A percentile compares a stretch with the other conserved stretches of the same genome.
phyloP scores from a whole-genome alignment of 2,113 vertebrate species.

The Nannospalax galili region DNA sequence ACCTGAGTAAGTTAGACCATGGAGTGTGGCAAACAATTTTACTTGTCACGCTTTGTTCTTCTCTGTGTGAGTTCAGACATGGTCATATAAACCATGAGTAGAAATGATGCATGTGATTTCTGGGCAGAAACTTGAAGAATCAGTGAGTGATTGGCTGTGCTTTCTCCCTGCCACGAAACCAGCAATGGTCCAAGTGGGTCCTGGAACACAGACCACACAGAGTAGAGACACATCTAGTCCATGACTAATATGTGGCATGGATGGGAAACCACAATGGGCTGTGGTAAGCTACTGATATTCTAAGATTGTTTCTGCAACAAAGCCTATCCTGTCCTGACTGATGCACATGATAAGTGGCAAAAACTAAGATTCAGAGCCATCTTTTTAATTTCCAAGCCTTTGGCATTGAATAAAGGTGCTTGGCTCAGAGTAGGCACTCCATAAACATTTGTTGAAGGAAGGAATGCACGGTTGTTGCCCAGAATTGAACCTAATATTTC shows the following conservation, averaged over 20 bases:
- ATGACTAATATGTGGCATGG: neutral
- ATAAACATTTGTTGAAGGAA: constrained; percentile 64
- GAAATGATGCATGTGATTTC: neutral
- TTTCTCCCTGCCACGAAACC: neutral
- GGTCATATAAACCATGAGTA: neutral
- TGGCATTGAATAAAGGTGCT: constrained; percentile 36
- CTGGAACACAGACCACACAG: neutral
- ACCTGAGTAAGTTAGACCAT: neutral
- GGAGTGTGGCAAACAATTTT: neutral
- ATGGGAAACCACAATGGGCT: neutral
- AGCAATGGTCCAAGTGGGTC: neutral
- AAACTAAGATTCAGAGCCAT: neutral
- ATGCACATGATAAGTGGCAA: constrained; percentile 20
- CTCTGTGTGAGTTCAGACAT: neutral
- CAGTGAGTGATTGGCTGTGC: neutral
- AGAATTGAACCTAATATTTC: constrained; percentile 59
- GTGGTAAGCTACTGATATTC: neutral
- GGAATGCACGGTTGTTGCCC: constrained; percentile 56
- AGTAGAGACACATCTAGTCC: neutral
- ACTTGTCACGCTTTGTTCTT: neutral
- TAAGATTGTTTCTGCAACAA: constrained; percentile 39
- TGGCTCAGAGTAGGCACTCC: constrained; percentile 32
- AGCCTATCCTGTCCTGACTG: neutral
- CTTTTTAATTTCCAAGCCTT: constrained; percentile 37
- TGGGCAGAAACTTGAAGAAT: neutral